phyloP scores from a whole-genome alignment of 2,888 invertebrate species.

The Ganaspis brasiliensis region DNA sequence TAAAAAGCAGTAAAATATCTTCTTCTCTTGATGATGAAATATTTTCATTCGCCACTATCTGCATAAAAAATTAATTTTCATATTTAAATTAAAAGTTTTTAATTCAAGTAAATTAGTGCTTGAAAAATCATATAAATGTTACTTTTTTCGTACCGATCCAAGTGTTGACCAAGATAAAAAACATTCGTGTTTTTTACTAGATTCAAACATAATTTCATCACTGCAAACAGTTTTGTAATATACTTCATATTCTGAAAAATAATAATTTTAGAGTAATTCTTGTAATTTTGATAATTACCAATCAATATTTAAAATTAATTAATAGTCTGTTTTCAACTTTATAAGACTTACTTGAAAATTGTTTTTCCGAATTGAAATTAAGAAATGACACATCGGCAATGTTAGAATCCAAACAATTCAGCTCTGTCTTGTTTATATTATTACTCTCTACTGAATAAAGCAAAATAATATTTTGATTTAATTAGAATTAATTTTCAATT shows the following conservation, averaged over 20 bases:
- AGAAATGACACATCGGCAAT: constrained; percentile 91
- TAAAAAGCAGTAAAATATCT: constrained; percentile 87
- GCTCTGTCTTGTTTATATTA: constrained; percentile 55
- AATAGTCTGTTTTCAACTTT: constrained; percentile 46
- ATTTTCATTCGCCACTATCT: constrained; percentile 85
- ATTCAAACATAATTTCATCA: constrained; percentile 54
- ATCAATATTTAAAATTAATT: constrained; percentile 16
- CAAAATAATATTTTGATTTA: constrained; percentile 16
- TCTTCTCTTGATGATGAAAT: constrained; percentile 83
- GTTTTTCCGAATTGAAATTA: constrained; percentile 81
- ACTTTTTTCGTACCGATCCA: constrained; percentile 68
- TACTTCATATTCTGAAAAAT: constrained; percentile 25
- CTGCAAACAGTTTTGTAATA: constrained; percentile 74
- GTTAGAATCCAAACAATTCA: constrained; percentile 83
- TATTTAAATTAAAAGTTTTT: too few relatives aligned
- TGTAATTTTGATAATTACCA: neutral
- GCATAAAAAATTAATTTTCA: constrained; percentile 71
- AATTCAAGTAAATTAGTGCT: too few relatives aligned
- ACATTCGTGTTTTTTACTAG: constrained; percentile 61
- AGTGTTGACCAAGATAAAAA: constrained; percentile 74
- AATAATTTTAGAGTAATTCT: neutral
- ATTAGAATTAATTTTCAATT: neutral
- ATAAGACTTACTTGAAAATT: constrained; percentile 24
- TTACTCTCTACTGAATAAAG: constrained; percentile 31
- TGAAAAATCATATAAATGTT: constrained; percentile 9